Percentiles rank a stretch among this genome's conserved stretches.
Conservation (phyloP, 2,888 invertebrate genomes). For the Tachina grossa region DNA sequence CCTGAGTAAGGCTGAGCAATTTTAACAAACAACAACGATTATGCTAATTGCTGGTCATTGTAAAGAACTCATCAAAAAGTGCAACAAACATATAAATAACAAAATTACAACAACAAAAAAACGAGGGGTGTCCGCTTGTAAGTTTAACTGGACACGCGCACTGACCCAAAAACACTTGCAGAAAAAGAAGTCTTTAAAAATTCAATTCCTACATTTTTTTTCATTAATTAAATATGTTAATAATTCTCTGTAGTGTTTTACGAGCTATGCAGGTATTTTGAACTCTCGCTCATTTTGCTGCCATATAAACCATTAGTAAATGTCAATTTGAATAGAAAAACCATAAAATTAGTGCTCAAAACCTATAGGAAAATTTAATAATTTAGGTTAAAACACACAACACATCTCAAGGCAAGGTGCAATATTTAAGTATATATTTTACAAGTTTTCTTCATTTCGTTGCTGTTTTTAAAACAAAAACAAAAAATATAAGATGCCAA, state of each 20-base stretch:
- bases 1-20: conserved; percentile 38
- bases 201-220: conserved; percentile 14
- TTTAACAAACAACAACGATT: conserved; percentile 75
- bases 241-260: conserved; percentile 62
- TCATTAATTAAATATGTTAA: conserved; percentile 72
- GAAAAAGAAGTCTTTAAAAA: conserved; percentile 49
- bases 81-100: conserved; percentile 64
- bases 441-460: conserved; percentile 50
- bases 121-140: conserved; percentile 2
- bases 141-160: conserved; percentile 60
- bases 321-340: conserved; percentile 73
- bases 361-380: conserved; percentile 51
- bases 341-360: conserved; percentile 69
- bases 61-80: conserved; percentile 70
- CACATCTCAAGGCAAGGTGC: conserved; percentile 65
- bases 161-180: conserved; percentile 62
- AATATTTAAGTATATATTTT: conserved; percentile 60
- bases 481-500: conserved; percentile 59
- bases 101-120: background rate
- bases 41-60: conserved; percentile 77
- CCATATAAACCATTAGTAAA: conserved; percentile 67
- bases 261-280: conserved; percentile 18
- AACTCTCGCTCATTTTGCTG: conserved; percentile 5
- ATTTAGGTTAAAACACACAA: conserved; percentile 29
- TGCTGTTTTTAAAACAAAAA: conserved; percentile 10